These are phyloP conservation scores for Aulostomus chinensis DNA, from an alignment of 2,797 vertebrate genomes.

Conservation along the genomic window DNA sequence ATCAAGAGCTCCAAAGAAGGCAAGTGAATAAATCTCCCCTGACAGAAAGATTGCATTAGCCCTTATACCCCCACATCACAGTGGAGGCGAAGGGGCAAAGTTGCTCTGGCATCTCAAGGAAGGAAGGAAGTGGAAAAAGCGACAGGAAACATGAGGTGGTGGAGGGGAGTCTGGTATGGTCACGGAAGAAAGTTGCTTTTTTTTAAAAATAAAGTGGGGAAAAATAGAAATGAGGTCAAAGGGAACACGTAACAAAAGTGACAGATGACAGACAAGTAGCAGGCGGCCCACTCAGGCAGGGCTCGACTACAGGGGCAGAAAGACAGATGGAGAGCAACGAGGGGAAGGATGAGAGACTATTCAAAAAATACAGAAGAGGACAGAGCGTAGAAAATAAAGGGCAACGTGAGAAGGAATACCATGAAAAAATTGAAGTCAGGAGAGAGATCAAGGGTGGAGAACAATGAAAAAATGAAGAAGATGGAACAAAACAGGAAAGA, in stretches of 20 bases:
- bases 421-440: not conserved
- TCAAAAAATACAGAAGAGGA: not conserved
- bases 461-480: not conserved
- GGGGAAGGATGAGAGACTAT: slow-evolving; percentile 1
- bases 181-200: slow-evolving; percentile 23
- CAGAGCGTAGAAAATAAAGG: not conserved
- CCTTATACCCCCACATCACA: slow-evolving; percentile 45
- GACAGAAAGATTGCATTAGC: slow-evolving; percentile 63
- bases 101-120: slow-evolving; percentile 26
- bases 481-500: not conserved
- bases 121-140: slow-evolving; percentile 20
- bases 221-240: slow-evolving; percentile 31
- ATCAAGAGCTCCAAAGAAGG: slow-evolving; percentile 67
- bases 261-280: slow-evolving; percentile 41
- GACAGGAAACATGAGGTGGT: slow-evolving; percentile 15
- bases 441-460: not conserved
- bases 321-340: slow-evolving; percentile 34
- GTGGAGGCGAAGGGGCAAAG: slow-evolving; percentile 43
- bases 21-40: slow-evolving; percentile 66
- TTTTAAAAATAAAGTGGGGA: slow-evolving; percentile 4
- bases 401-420: not conserved
- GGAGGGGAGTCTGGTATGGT: slow-evolving; percentile 24
- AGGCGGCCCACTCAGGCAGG: slow-evolving; percentile 36
- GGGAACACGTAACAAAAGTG: slow-evolving; percentile 25
- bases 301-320: slow-evolving; percentile 30